Percentiles rank a stretch among this genome's conserved stretches.
Evolutionary conservation across 2,888 invertebrate genomes (phyloP).

Genomic region (Lepidocyrtinus sp.): DNA sequence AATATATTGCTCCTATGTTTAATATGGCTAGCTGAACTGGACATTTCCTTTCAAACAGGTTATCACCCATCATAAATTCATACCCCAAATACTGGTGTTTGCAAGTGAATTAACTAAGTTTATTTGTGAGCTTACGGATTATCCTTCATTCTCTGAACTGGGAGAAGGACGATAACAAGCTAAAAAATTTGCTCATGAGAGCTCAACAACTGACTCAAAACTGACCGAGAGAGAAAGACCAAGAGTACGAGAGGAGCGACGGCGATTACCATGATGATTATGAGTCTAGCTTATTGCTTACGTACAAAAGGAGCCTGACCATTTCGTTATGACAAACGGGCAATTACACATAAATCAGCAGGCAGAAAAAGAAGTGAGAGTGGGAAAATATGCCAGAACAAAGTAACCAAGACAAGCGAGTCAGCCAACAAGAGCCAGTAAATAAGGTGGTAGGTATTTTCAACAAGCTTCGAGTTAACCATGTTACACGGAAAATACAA

Average conservation of each 20-base stretch:
- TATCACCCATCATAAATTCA: conserved; percentile 62
- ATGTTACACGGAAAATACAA: neutral
- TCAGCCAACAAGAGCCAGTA: conserved; percentile 1
- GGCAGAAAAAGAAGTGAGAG: conserved; percentile 24
- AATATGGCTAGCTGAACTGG: conserved; percentile 52
- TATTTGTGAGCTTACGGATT: conserved; percentile 16
- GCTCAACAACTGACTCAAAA: conserved; percentile 1
- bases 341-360: conserved; percentile 55
- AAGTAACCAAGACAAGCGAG: conserved; percentile 16
- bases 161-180: conserved; percentile 60
- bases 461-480: neutral
- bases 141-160: conserved; percentile 39
- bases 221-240: conserved; percentile 19
- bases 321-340: conserved; percentile 60
- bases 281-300: conserved; percentile 53
- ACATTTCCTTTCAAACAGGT: conserved; percentile 64
- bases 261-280: conserved; percentile 42
- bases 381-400: conserved; percentile 43
- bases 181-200: conserved; percentile 11
- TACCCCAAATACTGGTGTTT: conserved; percentile 47
- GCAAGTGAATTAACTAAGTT: conserved; percentile 27
- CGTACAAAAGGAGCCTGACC: conserved; percentile 52
- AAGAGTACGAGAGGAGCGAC: conserved; percentile 15
- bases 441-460: conserved; percentile 19
- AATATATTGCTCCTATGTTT: conserved; percentile 14